These are phyloP conservation scores for Unio delphinus DNA, from an alignment of 2,888 invertebrate species.

Conservation along the genomic window DNA sequence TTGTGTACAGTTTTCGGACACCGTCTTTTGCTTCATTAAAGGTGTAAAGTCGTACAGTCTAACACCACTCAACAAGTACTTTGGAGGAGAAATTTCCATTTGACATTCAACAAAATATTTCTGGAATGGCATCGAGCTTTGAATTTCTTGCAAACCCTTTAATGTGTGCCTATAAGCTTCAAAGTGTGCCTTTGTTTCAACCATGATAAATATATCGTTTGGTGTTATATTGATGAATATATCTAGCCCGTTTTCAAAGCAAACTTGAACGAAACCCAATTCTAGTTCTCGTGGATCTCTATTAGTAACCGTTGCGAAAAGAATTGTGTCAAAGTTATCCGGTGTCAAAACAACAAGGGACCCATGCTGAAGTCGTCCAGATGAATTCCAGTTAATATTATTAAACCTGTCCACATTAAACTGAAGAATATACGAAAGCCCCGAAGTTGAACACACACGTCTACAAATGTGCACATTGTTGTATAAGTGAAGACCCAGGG, in stretches of 20 bases:
- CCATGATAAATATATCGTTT: slow-evolving; percentile 75
- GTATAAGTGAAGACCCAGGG: slow-evolving; percentile 57
- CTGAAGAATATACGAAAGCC: slow-evolving; percentile 49
- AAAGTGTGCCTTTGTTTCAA: slow-evolving; percentile 85
- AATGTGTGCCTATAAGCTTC: slow-evolving; percentile 86
- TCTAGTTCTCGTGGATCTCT: slow-evolving; percentile 46
- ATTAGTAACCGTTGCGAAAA: slow-evolving; percentile 78
- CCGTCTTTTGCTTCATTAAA: too few species aligned
- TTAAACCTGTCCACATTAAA: slow-evolving; percentile 41
- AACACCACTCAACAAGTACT: slow-evolving; percentile 30
- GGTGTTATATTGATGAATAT: slow-evolving; percentile 18
- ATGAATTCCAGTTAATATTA: slow-evolving; percentile 70
- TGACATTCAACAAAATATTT: slow-evolving; percentile 51
- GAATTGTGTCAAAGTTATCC: slow-evolving; percentile 80
- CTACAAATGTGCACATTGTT: slow-evolving; percentile 54
- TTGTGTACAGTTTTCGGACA: too few species aligned
- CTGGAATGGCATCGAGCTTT: slow-evolving; percentile 52
- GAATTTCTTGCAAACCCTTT: slow-evolving; percentile 78
- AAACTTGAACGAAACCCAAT: slow-evolving; percentile 52
- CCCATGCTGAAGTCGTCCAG: slow-evolving; percentile 80
- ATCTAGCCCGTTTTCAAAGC: slow-evolving; percentile 40
- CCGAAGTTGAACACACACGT: slow-evolving; percentile 44
- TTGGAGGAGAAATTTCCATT: slow-evolving; percentile 38
- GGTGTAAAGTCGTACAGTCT: slow-evolving; percentile 26
- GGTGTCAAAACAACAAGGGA: slow-evolving; percentile 82